These are phyloP conservation scores for Monoplex corrugatus DNA, from an alignment of 2,888 invertebrate genomes.

Conservation along the genomic window DNA sequence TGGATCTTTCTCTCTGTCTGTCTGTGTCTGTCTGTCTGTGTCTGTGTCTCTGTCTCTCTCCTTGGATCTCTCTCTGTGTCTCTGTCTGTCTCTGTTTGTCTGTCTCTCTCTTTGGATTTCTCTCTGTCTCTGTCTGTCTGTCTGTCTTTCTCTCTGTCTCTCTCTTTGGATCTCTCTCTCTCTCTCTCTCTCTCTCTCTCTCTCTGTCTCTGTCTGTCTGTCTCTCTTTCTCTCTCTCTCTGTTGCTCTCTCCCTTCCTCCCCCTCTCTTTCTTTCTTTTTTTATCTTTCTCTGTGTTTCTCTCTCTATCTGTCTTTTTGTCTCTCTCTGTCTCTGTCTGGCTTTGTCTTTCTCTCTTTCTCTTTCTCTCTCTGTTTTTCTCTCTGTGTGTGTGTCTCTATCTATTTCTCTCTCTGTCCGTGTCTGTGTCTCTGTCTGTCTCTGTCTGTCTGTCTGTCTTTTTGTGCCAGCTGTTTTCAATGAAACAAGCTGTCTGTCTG, in stretches of 20 bases:
- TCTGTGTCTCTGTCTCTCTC: no score
- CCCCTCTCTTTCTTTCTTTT: no score
- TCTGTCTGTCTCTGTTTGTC: background rate
- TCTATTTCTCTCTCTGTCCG: background rate
- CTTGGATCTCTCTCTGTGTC: background rate
- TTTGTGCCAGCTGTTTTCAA: no score
- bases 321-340: background rate
- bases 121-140: background rate
- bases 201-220: background rate
- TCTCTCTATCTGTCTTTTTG: background rate
- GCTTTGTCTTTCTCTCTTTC: background rate
- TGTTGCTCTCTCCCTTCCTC: no score
- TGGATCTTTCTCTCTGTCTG: no score
- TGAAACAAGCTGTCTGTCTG: background rate
- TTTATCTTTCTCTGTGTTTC: background rate
- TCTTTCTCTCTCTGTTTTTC: background rate
- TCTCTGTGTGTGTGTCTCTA: background rate
- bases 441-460: background rate
- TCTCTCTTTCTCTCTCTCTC: background rate
- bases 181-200: background rate
- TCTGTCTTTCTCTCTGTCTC: background rate
- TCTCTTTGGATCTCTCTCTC: no score
- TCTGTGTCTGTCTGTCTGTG: no score
- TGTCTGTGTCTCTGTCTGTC: background rate
- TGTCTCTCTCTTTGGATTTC: background rate